Conservation (phyloP, 2,888 invertebrate genomes). For the Napeogenes inachia region DNA sequence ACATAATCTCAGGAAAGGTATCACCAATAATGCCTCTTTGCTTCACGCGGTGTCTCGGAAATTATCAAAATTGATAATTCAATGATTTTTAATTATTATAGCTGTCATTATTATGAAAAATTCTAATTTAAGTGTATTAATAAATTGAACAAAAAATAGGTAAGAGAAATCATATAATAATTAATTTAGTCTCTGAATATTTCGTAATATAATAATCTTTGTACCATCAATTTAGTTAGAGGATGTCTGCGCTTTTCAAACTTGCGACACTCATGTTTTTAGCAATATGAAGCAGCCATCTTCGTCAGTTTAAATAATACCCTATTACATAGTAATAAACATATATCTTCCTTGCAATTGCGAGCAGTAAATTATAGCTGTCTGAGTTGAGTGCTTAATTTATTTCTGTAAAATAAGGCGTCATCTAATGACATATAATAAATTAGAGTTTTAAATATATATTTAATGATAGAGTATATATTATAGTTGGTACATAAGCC, state of each 20-base stretch:
- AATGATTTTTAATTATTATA: too few species aligned
- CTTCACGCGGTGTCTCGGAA: too few species aligned
- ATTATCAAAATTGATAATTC: too few species aligned
- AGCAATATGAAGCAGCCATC: neutral
- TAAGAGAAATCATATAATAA: conserved; percentile 1
- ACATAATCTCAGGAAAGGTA: too few species aligned
- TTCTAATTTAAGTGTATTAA: neutral
- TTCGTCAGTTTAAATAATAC: neutral
- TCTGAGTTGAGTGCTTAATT: neutral
- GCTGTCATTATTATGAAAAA: too few species aligned
- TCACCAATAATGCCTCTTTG: too few species aligned
- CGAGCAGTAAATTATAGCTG: neutral
- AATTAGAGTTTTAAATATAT: neutral
- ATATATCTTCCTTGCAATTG: neutral
- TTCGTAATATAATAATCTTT: neutral
- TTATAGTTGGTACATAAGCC: too few species aligned
- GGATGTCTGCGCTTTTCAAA: neutral
- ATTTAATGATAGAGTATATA: too few species aligned
- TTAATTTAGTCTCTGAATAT: neutral
- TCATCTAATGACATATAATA: conserved; percentile 1
- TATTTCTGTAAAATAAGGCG: conserved; percentile 4
- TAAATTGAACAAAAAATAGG: neutral
- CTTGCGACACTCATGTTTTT: conserved; percentile 2
- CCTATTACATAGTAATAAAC: neutral
- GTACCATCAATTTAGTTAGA: neutral